Percentiles rank a stretch among this genome's conserved stretches.
Conservation (phyloP, 2,113 vertebrate species). For the Apteryx owenii region DNA sequence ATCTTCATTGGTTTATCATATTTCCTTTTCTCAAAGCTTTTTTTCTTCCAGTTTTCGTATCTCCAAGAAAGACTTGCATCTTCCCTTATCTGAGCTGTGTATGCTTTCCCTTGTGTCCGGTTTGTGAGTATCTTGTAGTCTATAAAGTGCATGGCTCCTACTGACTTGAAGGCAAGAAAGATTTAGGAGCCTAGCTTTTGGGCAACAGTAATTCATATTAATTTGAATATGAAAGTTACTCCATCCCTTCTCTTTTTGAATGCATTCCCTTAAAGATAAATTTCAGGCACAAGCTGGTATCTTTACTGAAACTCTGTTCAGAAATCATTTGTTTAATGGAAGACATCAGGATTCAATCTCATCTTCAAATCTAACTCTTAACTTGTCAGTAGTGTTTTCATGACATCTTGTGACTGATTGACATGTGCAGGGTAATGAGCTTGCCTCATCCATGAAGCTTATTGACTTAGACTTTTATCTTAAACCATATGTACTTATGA, state of each 20-base stretch:
- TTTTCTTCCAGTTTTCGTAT: neutral
- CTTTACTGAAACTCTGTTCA: neutral
- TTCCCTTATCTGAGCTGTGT: neutral
- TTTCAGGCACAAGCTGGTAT: neutral
- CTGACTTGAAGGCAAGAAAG: neutral
- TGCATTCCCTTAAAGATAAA: neutral
- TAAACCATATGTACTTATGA: constrained; percentile 14
- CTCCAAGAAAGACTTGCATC: neutral
- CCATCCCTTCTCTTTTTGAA: neutral
- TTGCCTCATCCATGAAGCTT: constrained; percentile 19
- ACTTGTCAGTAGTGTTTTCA: neutral
- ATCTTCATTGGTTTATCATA: neutral
- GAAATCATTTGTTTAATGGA: neutral
- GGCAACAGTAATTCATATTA: neutral
- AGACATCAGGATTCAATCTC: neutral
- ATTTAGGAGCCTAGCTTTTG: rapidly evolving
- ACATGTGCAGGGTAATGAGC: neutral
- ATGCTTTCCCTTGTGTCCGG: rapidly evolving
- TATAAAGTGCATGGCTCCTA: neutral
- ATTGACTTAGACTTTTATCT: constrained; percentile 41
- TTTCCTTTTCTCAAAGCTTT: neutral
- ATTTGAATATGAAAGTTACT: neutral
- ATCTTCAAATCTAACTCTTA: neutral
- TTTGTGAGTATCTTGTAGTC: neutral
- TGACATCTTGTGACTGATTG: neutral